Evolutionary conservation across 2,797 vertebrate species (phyloP), one percentile per base, ranked within the genome.

Genomic region (Otolemur crassicaudatus): DNA sequence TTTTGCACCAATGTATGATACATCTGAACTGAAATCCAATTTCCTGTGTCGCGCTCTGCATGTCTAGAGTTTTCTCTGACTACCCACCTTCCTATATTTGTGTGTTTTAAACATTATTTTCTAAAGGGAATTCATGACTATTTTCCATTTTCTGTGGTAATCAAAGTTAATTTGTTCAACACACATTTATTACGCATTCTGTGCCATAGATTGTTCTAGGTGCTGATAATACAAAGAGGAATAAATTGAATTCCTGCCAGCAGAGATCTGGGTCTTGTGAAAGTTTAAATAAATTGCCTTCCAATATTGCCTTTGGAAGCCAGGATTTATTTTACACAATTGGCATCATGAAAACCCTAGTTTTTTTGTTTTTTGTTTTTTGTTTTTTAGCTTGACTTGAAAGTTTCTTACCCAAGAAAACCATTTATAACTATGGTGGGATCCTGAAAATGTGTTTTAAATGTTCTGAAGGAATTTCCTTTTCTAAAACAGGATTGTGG

Each of bases 21-120:
- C 7, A 91, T 67, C 53, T 77, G 37, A 96, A 72, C 46, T 56
- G 46, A 90, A 87, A 90, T 49, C 90, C 67, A 90, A 67, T 94
- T 95, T 94, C 73, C 75, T 94, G 72, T 93, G 46, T 20, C 6
- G 3, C 88, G 56, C 19, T 70, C 58, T 53, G 40, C 34, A 67
- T 23, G 70, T 73, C 83, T 93, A 49, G 37, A 79, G 58, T 94
- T 93, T 93, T 81, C 60, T 87, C 63, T 43, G 80, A 87, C 56
- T 89, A 27, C 58, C 14, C 23, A 63, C 72, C 19, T 77, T 91
- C 22, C 27, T 67, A 1, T 60, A 92, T 56, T 37, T 46, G 12
- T 67, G n/a, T 69, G 13, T 76, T 94, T 79, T 56, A 84, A 94
- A 65, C 46, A 63, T 89, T 72, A 34, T 88, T 96, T 97, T 92